Percentiles rank a stretch among this genome's conserved stretches.
Conservation (phyloP, 2,797 vertebrate species). For the Bryconaethiops microstoma region DNA sequence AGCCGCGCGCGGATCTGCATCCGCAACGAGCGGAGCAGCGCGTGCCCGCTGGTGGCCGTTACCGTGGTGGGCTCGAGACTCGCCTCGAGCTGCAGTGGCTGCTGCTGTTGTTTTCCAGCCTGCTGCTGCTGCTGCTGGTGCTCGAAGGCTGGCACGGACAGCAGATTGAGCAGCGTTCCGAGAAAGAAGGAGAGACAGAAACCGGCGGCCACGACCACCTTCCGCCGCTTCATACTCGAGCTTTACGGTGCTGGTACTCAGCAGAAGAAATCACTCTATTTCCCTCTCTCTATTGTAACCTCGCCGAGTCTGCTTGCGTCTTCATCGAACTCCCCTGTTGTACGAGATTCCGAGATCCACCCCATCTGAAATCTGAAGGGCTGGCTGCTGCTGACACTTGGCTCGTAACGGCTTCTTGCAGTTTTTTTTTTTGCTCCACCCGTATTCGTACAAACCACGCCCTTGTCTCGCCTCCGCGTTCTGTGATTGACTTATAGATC, state of each 20-base stretch:
- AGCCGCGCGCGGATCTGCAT: conserved; percentile 81
- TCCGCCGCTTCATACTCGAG: conserved; percentile 78
- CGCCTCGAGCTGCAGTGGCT: conserved; percentile 16
- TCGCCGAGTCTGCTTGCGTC: conserved; percentile 17
- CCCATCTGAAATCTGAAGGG: conserved; percentile 57
- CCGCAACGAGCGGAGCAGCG: conserved; percentile 66
- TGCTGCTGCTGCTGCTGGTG: conserved; percentile 61
- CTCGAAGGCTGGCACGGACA: conserved; percentile 82
- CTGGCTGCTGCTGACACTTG: conserved; percentile 61
- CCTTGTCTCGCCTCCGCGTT: background rate
- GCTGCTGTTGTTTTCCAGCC: conserved; percentile 35
- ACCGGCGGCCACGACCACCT: conserved; percentile 77
- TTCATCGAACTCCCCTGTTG: conserved; percentile 53
- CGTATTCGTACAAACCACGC: background rate
- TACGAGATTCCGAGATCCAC: conserved; percentile 55
- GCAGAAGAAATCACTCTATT: conserved; percentile 25
- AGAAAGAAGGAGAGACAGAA: conserved; percentile 83
- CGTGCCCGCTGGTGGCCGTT: conserved; percentile 15
- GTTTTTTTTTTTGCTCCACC: background rate
- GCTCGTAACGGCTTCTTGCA: conserved; percentile 38
- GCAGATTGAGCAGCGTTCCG: conserved; percentile 81
- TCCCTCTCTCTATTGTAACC: background rate
- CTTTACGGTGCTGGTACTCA: conserved; percentile 42
- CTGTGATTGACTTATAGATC: background rate
- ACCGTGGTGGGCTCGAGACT: background rate